Conservation (phyloP, 2,113 vertebrate species). For the Ophthalmolycus amberensis region DNA sequence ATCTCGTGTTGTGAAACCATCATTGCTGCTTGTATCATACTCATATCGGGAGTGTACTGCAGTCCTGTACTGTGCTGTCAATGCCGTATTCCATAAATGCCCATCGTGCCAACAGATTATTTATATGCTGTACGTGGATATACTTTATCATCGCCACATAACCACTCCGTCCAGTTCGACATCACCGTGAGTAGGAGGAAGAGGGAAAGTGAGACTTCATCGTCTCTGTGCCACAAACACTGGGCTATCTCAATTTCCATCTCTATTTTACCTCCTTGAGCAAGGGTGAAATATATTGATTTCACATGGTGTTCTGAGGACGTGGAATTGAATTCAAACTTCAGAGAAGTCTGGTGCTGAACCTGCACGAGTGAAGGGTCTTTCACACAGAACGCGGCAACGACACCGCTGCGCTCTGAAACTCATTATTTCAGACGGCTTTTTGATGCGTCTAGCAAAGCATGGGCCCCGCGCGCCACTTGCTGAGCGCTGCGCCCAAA, state of each 20-base stretch:
- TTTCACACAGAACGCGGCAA: no score
- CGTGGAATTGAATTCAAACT: slow-evolving; percentile 22
- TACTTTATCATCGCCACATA: not conserved
- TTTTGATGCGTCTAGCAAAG: no score
- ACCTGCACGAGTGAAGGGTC: not conserved
- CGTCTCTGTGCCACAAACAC: slow-evolving; percentile 2
- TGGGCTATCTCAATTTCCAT: slow-evolving; percentile 9
- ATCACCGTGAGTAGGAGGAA: not conserved
- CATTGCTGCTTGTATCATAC: not conserved
- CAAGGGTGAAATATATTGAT: slow-evolving; percentile 50
- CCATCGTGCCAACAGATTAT: slow-evolving; percentile 7
- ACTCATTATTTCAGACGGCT: no score
- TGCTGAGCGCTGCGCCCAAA: no score
- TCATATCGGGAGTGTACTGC: not conserved
- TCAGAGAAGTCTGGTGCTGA: slow-evolving; percentile 34
- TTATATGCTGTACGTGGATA: not conserved
- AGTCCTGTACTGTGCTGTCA: not conserved
- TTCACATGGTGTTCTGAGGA: slow-evolving; percentile 24
- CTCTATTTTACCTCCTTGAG: slow-evolving; percentile 30
- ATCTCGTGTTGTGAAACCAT: not conserved
- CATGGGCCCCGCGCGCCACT: no score
- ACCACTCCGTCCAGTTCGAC: not conserved
- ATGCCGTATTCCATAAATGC: slow-evolving; percentile 2
- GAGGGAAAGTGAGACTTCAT: not conserved
- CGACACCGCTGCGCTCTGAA: no score